Base-by-base conservation (phyloP, 2,888 invertebrate genomes). In the Doris montereyensis region DNA sequence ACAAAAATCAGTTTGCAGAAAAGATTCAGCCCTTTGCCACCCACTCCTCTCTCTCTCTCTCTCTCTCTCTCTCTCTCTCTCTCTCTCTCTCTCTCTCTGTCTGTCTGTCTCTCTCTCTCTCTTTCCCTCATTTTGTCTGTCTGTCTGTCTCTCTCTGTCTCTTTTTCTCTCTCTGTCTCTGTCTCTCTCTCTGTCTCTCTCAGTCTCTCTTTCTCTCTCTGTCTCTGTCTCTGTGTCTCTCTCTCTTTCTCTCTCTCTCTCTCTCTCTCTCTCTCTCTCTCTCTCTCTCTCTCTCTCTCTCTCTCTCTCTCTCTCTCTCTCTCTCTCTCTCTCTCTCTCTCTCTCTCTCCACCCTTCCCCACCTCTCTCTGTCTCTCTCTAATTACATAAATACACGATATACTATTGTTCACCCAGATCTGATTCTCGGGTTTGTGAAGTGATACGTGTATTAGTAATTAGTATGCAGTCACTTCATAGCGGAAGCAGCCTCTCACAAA, bases 61-160 rank as follows among this genome's bases (percentile, higher is more conserved):
- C 26, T 60, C 30, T 71, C 58, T 58, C 28, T 67, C 57, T 77
- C 57, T 57, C 77, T 70, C 26, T 71, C 77, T 71, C 57, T 21
- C 41, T 26, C 57, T 52, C 71, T 28, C 32, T 30, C 57, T 77
- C 1, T 41, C 57, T 28, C 70, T 70, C 70, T 71, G 10, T 35
- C 70, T 77, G 13, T 34, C 57, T 52, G 30, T 70, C 26, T 52
- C 28, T 28, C 70, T 77, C 24, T 58, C 4, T 73, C 5, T 21
- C 26, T 4, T 41, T 34, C n/a, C n/a, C n/a, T n/a, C n/a, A n/a
- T n/a, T n/a, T n/a, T n/a, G n/a, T n/a, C n/a, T n/a, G n/a, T n/a
- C 62, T 73, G 1, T 41, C n/a, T 5, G 13, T 62, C n/a, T 17
- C 30, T 4, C 60, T 58, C 1, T 60, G 5, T 26, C 30, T 26